These are phyloP conservation scores for Aporophyla lueneburgensis DNA, from an alignment of 2,888 invertebrate genomes.

Conservation along the genomic window DNA sequence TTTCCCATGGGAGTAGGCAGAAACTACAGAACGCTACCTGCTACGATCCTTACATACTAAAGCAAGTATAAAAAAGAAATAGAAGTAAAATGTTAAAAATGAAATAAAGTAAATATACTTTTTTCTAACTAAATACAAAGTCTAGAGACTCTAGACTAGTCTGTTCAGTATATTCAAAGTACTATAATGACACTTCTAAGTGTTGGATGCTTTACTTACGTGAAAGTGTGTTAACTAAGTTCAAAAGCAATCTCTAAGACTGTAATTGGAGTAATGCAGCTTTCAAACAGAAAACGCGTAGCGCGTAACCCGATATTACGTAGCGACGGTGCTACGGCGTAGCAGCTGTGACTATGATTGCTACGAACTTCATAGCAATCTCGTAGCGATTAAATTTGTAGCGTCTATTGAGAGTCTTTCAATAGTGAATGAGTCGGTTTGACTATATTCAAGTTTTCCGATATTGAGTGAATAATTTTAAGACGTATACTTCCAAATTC, in stretches of 20 bases:
- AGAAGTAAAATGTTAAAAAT: too few species aligned
- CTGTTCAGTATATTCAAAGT: too few species aligned
- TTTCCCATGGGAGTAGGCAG: too few species aligned
- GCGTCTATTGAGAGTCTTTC: not conserved
- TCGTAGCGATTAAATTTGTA: not conserved
- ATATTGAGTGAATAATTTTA: too few species aligned
- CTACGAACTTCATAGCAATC: slow-evolving; percentile 22
- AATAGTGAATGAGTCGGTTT: not conserved
- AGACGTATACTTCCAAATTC: slow-evolving; percentile 6
- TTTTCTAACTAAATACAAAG: too few species aligned
- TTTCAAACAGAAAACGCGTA: not conserved
- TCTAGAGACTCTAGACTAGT: too few species aligned
- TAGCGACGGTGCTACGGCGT: slow-evolving; percentile 15
- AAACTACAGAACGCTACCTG: too few species aligned
- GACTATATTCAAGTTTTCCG: too few species aligned
- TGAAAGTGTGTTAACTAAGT: not conserved
- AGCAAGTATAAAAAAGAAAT: too few species aligned
- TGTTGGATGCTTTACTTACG: not conserved
- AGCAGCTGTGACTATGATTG: not conserved
- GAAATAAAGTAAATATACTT: too few species aligned
- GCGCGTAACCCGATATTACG: not conserved
- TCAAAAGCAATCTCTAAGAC: not conserved
- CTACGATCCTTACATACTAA: too few species aligned
- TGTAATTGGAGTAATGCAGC: not conserved
- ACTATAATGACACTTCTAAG: not conserved